These are phyloP conservation scores for Macrosiphum euphorbiae DNA, from an alignment of 2,888 invertebrate species.

Conservation along the genomic window DNA sequence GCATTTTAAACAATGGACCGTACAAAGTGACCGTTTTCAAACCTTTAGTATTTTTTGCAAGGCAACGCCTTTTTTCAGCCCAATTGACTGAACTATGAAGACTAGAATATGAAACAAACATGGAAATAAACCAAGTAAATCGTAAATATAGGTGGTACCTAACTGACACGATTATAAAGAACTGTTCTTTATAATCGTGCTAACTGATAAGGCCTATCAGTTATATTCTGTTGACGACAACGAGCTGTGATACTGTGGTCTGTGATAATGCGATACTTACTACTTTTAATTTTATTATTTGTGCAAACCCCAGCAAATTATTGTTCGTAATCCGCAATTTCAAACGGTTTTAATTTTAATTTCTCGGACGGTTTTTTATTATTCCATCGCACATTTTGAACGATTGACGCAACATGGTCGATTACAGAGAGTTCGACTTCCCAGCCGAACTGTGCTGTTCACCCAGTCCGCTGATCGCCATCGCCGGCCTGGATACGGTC, in stretches of 20 bases:
- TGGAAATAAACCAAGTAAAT: too few relatives aligned
- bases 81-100: too few relatives aligned
- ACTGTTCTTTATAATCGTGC: too few relatives aligned
- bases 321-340: background rate
- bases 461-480: constrained; percentile 87
- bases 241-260: background rate
- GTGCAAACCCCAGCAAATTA: background rate
- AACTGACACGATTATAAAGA: too few relatives aligned
- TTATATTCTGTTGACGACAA: background rate
- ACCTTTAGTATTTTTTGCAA: too few relatives aligned
- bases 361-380: background rate
- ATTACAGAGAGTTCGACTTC: constrained; percentile 74
- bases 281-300: too few relatives aligned
- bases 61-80: too few relatives aligned
- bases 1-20: too few relatives aligned
- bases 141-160: too few relatives aligned
- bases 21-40: too few relatives aligned
- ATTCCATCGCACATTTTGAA: background rate
- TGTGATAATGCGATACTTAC: background rate
- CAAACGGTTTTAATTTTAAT: background rate
- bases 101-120: too few relatives aligned
- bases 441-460: constrained; percentile 87
- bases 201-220: background rate
- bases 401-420: constrained; percentile 29
- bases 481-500: constrained; percentile 88